Conservation (phyloP, 1,140 invertebrate genomes). For the Pogonomyrmex barbatus region DNA sequence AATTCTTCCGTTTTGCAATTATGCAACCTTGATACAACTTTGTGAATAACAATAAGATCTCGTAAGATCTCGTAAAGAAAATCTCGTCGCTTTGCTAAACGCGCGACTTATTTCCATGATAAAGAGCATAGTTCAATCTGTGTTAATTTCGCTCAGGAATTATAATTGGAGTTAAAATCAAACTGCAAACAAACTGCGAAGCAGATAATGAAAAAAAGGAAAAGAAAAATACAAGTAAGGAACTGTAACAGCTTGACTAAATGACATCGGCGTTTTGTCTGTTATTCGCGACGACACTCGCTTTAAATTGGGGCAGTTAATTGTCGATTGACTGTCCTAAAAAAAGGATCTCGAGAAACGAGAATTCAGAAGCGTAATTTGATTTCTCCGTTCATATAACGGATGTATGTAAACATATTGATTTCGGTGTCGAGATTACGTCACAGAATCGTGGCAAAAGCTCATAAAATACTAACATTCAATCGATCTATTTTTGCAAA, state of each 20-base stretch:
- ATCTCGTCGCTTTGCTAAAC: neutral
- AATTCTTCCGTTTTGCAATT: neutral
- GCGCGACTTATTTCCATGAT: neutral
- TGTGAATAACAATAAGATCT: neutral
- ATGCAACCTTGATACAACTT: neutral
- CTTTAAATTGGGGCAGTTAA: conserved; percentile 26
- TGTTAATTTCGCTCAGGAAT: neutral
- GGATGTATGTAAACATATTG: conserved; percentile 3
- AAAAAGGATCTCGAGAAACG: conserved; percentile 15
- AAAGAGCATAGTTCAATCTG: neutral
- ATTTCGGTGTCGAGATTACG: conserved; percentile 27
- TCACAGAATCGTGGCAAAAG: neutral
- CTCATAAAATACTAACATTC: conserved; percentile 13
- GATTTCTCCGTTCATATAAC: neutral
- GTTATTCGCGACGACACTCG: neutral
- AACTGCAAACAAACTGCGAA: neutral
- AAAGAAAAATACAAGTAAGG: neutral
- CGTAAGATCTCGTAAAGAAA: neutral
- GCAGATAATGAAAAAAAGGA: conserved; percentile 5
- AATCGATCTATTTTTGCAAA: conserved; percentile 6
- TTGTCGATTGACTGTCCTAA: neutral
- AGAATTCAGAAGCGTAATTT: neutral
- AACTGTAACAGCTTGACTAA: neutral
- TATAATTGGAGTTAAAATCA: neutral
- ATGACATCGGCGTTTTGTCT: neutral